Percentiles rank a stretch among this genome's conserved stretches.
phyloP scores from a whole-genome alignment of 2,113 vertebrate genomes.

The Brachypodius melanocephalos region DNA sequence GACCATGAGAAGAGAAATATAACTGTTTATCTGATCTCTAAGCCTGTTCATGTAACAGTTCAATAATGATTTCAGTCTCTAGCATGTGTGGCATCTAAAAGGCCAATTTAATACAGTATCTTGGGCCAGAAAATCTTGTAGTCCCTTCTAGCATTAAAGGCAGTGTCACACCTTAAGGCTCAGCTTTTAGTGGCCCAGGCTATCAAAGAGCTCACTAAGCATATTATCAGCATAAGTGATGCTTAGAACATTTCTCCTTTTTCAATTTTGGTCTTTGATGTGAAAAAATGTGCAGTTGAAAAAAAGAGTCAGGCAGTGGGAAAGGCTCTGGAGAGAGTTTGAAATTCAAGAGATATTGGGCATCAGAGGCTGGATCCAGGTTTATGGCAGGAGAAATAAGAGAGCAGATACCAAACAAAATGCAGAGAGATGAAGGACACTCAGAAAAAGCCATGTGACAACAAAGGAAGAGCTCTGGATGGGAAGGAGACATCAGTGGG shows the following conservation, averaged over 20 bases:
- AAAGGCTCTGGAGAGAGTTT: neutral
- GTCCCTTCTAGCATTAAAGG: neutral
- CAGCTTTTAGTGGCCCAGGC: neutral
- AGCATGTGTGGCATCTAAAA: neutral
- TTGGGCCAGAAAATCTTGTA: neutral
- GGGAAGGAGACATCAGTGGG: neutral
- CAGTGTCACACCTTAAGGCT: neutral
- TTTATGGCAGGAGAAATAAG: neutral
- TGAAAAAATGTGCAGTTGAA: neutral
- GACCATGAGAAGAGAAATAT: neutral
- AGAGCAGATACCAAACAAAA: neutral
- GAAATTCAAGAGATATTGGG: neutral
- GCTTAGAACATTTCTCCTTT: neutral
- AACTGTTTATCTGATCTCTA: neutral
- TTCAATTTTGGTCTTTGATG: neutral
- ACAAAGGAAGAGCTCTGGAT: neutral
- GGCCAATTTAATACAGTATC: neutral
- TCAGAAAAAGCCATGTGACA: neutral
- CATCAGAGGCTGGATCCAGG: neutral
- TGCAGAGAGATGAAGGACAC: neutral
- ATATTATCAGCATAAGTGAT: neutral
- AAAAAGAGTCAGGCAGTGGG: neutral
- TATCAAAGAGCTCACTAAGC: neutral
- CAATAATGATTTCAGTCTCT: neutral
- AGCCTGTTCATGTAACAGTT: neutral